These are phyloP conservation scores for Tragopan temminckii DNA, from an alignment of 2,797 vertebrate species.

Conservation along the genomic window DNA sequence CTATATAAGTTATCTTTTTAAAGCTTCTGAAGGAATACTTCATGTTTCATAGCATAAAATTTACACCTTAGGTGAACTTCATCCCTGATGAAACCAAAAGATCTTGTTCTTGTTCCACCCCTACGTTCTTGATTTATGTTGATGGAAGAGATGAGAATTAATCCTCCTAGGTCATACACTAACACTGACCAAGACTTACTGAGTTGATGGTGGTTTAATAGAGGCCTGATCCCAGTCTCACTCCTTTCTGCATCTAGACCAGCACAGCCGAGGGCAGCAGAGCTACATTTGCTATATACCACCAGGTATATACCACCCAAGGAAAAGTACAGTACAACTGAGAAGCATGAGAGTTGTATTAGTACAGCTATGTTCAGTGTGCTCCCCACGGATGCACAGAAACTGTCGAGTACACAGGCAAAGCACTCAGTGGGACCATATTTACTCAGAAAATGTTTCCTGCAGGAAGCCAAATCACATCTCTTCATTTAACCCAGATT, in stretches of 20 bases:
- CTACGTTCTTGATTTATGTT: not conserved
- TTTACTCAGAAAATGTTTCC: not conserved
- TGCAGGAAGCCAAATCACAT: not conserved
- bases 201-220: not conserved
- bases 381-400: not conserved
- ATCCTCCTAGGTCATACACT: not conserved
- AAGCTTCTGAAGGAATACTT: conserved; percentile 10
- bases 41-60: not conserved
- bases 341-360: not conserved
- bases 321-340: not conserved
- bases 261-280: not conserved
- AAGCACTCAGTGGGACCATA: not conserved
- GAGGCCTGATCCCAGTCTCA: not conserved
- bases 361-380: not conserved
- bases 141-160: not conserved
- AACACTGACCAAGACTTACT: not conserved
- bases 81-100: not conserved
- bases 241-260: not conserved
- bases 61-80: conserved; percentile 4
- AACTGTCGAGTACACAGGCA: not conserved
- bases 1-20: not conserved
- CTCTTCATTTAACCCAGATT: not conserved
- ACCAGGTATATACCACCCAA: not conserved
- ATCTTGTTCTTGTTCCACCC: not conserved
- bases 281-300: not conserved